Conservation (phyloP, 2,113 vertebrate species). For the Athene noctua region DNA sequence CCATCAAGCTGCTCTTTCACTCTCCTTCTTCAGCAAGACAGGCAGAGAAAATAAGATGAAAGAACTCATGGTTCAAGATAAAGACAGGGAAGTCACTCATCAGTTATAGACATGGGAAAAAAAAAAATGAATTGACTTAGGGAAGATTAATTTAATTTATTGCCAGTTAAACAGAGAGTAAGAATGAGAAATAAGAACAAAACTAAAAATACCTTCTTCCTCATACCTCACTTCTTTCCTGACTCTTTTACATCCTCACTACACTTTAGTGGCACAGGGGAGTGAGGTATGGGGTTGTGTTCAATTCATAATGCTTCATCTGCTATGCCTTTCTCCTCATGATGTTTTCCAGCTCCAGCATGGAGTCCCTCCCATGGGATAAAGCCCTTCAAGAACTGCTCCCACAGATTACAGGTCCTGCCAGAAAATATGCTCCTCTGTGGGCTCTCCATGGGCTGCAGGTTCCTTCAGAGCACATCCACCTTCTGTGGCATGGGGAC, state of each 20-base stretch:
- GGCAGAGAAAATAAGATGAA: background rate
- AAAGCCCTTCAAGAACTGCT: background rate
- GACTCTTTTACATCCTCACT: background rate
- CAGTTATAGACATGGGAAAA: background rate
- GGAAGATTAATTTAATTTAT: background rate
- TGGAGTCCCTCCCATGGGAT: background rate
- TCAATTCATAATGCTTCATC: background rate
- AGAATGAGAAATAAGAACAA: background rate
- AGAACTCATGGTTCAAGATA: background rate
- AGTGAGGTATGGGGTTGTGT: background rate
- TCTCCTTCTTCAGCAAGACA: background rate
- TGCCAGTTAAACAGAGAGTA: background rate
- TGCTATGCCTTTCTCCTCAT: background rate
- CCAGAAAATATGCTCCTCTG: accelerated
- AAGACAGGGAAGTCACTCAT: background rate
- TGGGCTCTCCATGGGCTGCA: accelerated
- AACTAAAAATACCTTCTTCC: background rate
- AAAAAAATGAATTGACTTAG: background rate
- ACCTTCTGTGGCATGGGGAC: accelerated
- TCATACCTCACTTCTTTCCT: background rate
- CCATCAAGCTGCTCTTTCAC: background rate
- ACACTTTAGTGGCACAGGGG: accelerated
- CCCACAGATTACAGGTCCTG: background rate
- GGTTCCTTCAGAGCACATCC: background rate
- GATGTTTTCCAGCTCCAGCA: background rate